Percentiles rank a stretch among this genome's conserved stretches.
Conservation (phyloP, 2,797 vertebrate species). For the Pygocentrus nattereri region DNA sequence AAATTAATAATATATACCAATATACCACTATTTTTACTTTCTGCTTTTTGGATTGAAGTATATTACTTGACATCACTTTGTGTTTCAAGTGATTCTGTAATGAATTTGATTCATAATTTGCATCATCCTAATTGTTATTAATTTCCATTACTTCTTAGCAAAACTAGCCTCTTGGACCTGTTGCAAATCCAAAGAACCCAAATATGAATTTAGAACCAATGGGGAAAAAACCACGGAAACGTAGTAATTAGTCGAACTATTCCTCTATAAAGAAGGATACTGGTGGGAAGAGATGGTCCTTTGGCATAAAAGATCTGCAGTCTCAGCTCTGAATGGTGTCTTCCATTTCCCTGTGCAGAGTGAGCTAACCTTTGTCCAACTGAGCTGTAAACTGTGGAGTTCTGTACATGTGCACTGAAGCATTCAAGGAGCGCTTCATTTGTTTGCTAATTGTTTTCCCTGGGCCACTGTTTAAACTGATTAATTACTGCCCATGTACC, state of each 20-base stretch:
- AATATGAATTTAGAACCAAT: background rate
- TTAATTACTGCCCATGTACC: slow-evolving; percentile 6
- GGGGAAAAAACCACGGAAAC: background rate
- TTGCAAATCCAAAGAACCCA: background rate
- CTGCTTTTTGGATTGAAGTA: background rate
- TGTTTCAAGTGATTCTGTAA: too few relatives aligned
- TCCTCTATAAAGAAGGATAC: background rate
- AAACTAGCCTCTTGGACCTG: background rate
- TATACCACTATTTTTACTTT: too few relatives aligned
- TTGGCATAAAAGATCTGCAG: background rate
- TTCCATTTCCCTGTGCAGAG: slow-evolving; percentile 1
- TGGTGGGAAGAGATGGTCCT: background rate
- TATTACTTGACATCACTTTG: background rate
- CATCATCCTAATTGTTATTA: background rate
- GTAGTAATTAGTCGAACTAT: background rate
- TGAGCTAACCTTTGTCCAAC: slow-evolving; percentile 10
- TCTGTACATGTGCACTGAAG: slow-evolving; percentile 37
- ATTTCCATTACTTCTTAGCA: background rate
- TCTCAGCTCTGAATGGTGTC: background rate
- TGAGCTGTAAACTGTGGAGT: slow-evolving; percentile 24
- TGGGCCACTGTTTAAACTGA: slow-evolving; percentile 18
- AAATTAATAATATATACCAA: too few relatives aligned
- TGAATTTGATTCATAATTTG: background rate
- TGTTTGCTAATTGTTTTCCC: slow-evolving; percentile 28
- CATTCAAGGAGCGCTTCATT: slow-evolving; percentile 17